Evolutionary conservation across 2,888 invertebrate species (phyloP), one percentile per base, ranked within the genome.

Genomic region (Drosophila niveifrons): DNA sequence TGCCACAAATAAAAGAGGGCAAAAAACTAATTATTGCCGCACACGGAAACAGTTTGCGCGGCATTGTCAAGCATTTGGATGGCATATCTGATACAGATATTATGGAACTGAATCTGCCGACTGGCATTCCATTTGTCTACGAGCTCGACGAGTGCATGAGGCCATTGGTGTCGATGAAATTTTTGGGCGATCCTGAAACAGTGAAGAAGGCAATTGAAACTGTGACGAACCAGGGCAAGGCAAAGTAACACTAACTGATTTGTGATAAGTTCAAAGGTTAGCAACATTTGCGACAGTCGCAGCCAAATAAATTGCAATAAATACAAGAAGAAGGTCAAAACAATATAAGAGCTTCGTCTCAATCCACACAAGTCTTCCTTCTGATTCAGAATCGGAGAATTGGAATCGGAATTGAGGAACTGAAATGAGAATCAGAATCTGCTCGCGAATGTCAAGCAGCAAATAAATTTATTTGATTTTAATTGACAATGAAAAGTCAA

Each of bases 11-110:
- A 59, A 96, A 95, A 88, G 95, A 94, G 76, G 97, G 97, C 66
- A 96, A 96, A 91, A 94, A 92, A 28, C 95, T 97, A 67, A 94
- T 97, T 46, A 96, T 97, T 85, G 97, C 96, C 39, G 97, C 97
- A 23, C 97, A 97, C 89, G 97, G 97, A 50, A 97, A 97, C 93
- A 97, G 97, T 91, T 94, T 97, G 56, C 93, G 97, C 82, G 97
- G 97, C 75, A 96, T 97, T 81, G 96, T 97, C 1, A 97, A 97
- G 92, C 96, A 97, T 93, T 94, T 97, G 90, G 97, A 97, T 95
- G 95, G 94, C 73, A 93, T 96, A 88, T 94, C 94, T 47, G 95
- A 96, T 83, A 95, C 95, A 52, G 95, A 94, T 57, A 96, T 96
- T 63, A 96, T 96, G 96, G 94, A 94, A 47, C 92, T 96, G 53